phyloP scores from a whole-genome alignment of 2,888 invertebrate genomes.

The Isoperla grammatica region DNA sequence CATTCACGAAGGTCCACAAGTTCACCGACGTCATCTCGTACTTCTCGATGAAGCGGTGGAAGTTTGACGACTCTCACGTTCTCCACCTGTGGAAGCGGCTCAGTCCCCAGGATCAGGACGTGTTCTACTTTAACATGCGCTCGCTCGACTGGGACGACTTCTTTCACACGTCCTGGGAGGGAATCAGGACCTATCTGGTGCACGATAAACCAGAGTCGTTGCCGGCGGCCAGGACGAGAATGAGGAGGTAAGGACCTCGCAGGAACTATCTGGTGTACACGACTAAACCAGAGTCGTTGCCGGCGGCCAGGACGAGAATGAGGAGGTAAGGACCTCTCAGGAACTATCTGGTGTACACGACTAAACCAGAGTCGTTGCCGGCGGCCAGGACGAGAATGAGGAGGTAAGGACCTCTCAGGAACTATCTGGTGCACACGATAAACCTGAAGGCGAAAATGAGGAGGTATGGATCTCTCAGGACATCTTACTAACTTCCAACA shows the following conservation, averaged over 20 bases:
- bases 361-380: constrained; percentile 3
- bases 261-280: constrained; percentile 7
- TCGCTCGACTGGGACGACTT: constrained; percentile 7
- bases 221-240: constrained; percentile 10
- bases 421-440: constrained; percentile 9
- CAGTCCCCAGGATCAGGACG: constrained; percentile 1
- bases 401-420: constrained; percentile 4
- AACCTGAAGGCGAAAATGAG: constrained; percentile 1
- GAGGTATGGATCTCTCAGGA: background rate
- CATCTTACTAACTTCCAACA: too few relatives aligned
- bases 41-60: constrained; percentile 16
- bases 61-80: constrained; percentile 10
- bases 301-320: constrained; percentile 11
- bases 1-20: constrained; percentile 18
- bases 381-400: constrained; percentile 11
- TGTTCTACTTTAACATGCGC: constrained; percentile 15
- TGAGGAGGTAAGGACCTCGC: constrained; percentile 1
- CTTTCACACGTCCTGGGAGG: background rate
- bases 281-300: constrained; percentile 3
- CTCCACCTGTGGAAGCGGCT: constrained; percentile 12
- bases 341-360: constrained; percentile 1
- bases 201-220: constrained; percentile 11
- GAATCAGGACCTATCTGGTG: constrained; percentile 5
- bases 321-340: constrained; percentile 5
- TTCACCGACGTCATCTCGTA: constrained; percentile 13